A percentile compares a stretch with the other conserved stretches of the same genome.
Evolutionary conservation across 2,113 vertebrate genomes (phyloP).

Genomic region (Seriola dumerili): DNA sequence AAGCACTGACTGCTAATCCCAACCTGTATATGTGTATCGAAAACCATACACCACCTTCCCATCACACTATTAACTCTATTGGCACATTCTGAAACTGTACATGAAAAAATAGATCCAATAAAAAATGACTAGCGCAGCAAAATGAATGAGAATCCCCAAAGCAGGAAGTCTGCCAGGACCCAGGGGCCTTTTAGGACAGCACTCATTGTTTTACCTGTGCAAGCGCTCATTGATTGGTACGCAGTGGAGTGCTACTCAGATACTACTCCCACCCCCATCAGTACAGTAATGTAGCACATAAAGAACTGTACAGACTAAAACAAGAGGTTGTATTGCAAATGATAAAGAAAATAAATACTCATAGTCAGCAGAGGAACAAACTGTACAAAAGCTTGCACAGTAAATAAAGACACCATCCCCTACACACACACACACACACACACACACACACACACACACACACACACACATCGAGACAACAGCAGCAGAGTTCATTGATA

Average conservation of each 20-base stretch:
- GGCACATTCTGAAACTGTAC: conserved; percentile 22
- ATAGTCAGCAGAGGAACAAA: conserved; percentile 7
- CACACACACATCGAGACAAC: conserved; percentile 15
- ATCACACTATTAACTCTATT: not conserved
- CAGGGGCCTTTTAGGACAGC: conserved; percentile 46
- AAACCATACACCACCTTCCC: not conserved
- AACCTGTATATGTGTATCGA: not conserved
- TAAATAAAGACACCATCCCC: not conserved
- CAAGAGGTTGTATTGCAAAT: conserved; percentile 39
- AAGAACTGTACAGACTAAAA: conserved; percentile 40
- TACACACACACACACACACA: conserved; percentile 21
- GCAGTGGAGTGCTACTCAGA: conserved; percentile 44
- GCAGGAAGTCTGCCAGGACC: conserved; percentile 28
- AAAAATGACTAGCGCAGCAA: conserved; percentile 25
- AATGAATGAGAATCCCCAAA: conserved; percentile 45
- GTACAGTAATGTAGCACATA: conserved; percentile 46
- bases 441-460: not conserved
- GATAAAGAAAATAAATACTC: conserved; percentile 52
- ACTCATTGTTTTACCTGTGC: conserved; percentile 54
- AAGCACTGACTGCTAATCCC: not conserved
- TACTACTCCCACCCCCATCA: conserved; percentile 30
- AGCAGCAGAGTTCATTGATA: conserved; percentile 17
- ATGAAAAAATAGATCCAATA: conserved; percentile 47
- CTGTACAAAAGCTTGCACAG: conserved; percentile 4
- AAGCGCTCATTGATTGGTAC: conserved; percentile 51